These are phyloP conservation scores for Zingel zingel DNA, from an alignment of 2,113 vertebrate species.

Conservation along the genomic window DNA sequence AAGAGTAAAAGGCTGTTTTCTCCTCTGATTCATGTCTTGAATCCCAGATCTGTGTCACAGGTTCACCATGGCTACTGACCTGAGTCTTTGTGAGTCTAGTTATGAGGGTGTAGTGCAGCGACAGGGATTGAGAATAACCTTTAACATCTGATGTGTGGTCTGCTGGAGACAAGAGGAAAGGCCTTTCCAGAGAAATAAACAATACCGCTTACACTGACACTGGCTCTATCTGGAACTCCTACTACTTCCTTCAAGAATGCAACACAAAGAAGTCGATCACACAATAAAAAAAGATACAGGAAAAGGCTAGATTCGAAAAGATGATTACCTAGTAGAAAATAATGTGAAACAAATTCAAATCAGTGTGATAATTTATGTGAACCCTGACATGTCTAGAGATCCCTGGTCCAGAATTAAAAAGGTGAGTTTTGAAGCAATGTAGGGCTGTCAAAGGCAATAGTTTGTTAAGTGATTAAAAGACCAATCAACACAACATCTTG, in stretches of 20 bases:
- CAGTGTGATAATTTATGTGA: no score
- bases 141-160: slow-evolving; percentile 29
- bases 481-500: no score
- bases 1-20: slow-evolving; percentile 16
- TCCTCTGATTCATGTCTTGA: slow-evolving; percentile 16
- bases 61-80: not conserved
- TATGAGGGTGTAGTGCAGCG: not conserved
- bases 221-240: not conserved
- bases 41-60: slow-evolving; percentile 4
- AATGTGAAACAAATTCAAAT: not conserved
- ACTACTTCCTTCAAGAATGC: not conserved
- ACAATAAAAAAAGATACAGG: not conserved
- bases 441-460: no score
- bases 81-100: slow-evolving; percentile 1
- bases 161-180: not conserved
- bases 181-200: not conserved
- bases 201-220: not conserved
- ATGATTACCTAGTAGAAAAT: not conserved
- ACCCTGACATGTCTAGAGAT: not conserved
- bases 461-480: not conserved
- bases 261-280: not conserved
- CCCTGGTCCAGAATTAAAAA: not conserved
- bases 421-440: no score
- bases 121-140: slow-evolving; percentile 13
- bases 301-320: not conserved